phyloP scores from a whole-genome alignment of 2,888 invertebrate species.

The Agrotis puta region DNA sequence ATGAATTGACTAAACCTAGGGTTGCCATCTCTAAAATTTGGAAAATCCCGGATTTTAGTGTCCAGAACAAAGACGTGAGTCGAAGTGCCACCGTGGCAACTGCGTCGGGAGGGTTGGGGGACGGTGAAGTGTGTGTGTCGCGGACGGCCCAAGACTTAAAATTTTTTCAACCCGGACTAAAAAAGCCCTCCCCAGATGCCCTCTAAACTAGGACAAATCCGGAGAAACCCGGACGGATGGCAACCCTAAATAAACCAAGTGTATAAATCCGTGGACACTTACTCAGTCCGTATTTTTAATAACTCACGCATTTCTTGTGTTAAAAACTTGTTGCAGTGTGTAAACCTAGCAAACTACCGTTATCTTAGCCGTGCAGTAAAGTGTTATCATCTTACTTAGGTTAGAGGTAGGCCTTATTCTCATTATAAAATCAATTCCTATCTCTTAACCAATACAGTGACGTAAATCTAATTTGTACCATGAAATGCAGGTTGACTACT shows the following conservation, averaged over 20 bases:
- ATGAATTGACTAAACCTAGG: conserved; percentile 46
- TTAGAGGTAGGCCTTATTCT: conserved; percentile 67
- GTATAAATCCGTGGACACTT: conserved; percentile 29
- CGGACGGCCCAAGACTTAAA: no score
- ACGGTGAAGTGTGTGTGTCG: no score
- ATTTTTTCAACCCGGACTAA: no score
- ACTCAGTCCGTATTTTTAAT: conserved; percentile 38
- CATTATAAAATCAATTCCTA: conserved; percentile 62
- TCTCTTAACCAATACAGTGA: conserved; percentile 63
- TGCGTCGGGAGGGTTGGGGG: no score
- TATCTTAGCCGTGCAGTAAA: conserved; percentile 62
- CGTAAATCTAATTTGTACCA: conserved; percentile 87
- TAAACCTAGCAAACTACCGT: conserved; percentile 59
- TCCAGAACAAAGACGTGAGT: no score
- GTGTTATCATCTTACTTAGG: conserved; percentile 65
- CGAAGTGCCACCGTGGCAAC: no score
- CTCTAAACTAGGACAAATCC: no score
- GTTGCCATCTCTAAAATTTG: no score
- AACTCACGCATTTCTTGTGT: conserved; percentile 44
- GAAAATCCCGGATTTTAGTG: no score
- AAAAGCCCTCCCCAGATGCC: no score
- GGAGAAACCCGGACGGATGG: no score
- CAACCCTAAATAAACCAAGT: no score
- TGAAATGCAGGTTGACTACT: conserved; percentile 76
- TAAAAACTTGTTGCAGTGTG: conserved; percentile 54